A percentile compares a stretch with the other conserved stretches of the same genome.
Conservation (phyloP, 2,888 invertebrate genomes). For the Tortricodes alternella region DNA sequence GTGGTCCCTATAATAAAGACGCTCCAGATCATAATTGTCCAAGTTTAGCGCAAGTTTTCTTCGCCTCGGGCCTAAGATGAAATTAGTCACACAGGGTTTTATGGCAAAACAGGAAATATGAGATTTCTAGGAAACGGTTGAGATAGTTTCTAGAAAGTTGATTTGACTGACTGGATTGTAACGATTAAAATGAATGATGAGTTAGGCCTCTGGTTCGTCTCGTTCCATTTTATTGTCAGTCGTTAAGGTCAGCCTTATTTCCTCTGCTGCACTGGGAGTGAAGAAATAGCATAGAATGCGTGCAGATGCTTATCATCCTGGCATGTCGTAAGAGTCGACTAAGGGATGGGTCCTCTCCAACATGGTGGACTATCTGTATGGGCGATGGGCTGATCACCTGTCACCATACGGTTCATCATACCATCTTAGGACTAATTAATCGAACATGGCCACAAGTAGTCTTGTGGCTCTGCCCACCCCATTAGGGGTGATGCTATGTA, state of each 20-base stretch:
- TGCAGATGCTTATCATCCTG: too few relatives aligned
- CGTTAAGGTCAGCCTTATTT: not conserved
- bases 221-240: not conserved
- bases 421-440: too few relatives aligned
- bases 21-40: not conserved
- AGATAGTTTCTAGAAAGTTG: conserved; percentile 21
- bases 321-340: too few relatives aligned
- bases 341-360: too few relatives aligned
- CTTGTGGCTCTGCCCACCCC: too few relatives aligned
- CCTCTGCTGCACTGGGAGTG: too few relatives aligned
- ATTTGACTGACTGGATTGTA: conserved; percentile 4
- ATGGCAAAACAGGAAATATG: conserved; percentile 18
- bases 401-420: too few relatives aligned
- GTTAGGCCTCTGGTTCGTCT: not conserved
- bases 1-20: not conserved
- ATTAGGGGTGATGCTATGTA: too few relatives aligned
- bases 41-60: conserved; percentile 7
- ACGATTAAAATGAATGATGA: conserved; percentile 9
- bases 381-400: too few relatives aligned
- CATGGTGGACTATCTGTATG: too few relatives aligned
- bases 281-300: too few relatives aligned
- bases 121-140: conserved; percentile 19
- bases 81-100: conserved; percentile 20
- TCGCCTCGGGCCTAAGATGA: conserved; percentile 16
- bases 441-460: too few relatives aligned